Evolutionary conservation across 2,113 vertebrate genomes (phyloP).

Genomic region (Salvelinus fontinalis): DNA sequence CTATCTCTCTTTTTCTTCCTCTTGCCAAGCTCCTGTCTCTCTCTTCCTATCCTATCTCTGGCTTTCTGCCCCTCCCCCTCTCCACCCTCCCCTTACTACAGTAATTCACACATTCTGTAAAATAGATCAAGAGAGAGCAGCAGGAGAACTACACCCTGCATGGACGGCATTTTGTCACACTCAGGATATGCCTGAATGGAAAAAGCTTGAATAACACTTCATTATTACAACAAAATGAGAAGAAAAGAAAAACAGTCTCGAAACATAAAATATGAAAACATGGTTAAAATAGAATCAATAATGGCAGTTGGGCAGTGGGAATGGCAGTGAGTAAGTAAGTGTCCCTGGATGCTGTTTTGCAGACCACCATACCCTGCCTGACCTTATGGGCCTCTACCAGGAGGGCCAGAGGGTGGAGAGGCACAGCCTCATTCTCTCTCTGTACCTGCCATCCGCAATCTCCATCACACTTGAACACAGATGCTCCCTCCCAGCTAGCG

Average conservation of each 20-base stretch:
- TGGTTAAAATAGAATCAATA: background rate
- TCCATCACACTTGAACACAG: slow-evolving; percentile 28
- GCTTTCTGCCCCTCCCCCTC: background rate
- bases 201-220: background rate
- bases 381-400: background rate
- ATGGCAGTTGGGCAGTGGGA: background rate
- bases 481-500: background rate
- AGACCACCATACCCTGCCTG: background rate
- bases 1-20: slow-evolving; percentile 5
- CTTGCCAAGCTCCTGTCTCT: background rate
- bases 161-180: background rate
- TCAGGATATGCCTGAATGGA: background rate
- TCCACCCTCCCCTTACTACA: slow-evolving; percentile 8
- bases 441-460: slow-evolving; percentile 30
- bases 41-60: background rate
- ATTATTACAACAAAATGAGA: background rate
- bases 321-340: background rate
- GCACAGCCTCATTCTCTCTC: background rate
- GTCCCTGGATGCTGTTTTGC: background rate
- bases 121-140: slow-evolving; percentile 10
- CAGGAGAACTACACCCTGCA: background rate
- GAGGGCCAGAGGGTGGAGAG: background rate
- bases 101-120: slow-evolving; percentile 7
- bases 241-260: background rate
- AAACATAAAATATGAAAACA: background rate